Base-by-base conservation (phyloP, 92 coral and sea anemone genomes). In the Diadumene lineata region DNA sequence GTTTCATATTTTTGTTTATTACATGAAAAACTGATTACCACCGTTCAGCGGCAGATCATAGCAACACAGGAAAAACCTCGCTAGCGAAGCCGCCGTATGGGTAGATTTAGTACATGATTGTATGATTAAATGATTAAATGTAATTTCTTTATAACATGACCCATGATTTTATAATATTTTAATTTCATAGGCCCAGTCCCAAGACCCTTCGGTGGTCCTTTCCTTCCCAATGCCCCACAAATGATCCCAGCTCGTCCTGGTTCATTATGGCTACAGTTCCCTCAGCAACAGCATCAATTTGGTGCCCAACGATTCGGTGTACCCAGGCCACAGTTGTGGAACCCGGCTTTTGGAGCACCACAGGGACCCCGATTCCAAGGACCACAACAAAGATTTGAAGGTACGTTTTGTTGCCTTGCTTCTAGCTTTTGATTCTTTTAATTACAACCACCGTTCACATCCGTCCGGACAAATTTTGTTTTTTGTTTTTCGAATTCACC, bases 261-360 rank as follows among this genome's bases (percentile, higher is more conserved):
- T 4, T 70, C 75, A 25, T 17, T 31, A n/a, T 70, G 75, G 75
- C 75, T 70, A 15, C 75, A 57, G 22, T 70, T 30, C 32, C 33
- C 11, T 0, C 75, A 58, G 27, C 17, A 44, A 15, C 75, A 53
- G 55, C 75, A 70, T 29, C 55, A 58, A 53, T 70, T 62, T 30
- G 34, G 64, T 4, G 21, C 32, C 68, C 75, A 70, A 51, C 55
- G 75, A 21, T 51, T 51, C 31, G 75, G 31, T 48, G 75, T 58
- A 4, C 75, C 75, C 51, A 53, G 75, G 55, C 75, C 75, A 21
- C 58, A 21, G 25, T 31, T 33, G 9, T 33, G 70, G 50, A 32
- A 53, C 58, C 58, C 19, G 24, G 58, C 58, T 23, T 53, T 53
- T 53, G 58, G 58, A 53, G 58, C 19, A 53, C 58, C 58, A 53